phyloP scores from a whole-genome alignment of 2,113 vertebrate species.

The Poicephalus gulielmi region DNA sequence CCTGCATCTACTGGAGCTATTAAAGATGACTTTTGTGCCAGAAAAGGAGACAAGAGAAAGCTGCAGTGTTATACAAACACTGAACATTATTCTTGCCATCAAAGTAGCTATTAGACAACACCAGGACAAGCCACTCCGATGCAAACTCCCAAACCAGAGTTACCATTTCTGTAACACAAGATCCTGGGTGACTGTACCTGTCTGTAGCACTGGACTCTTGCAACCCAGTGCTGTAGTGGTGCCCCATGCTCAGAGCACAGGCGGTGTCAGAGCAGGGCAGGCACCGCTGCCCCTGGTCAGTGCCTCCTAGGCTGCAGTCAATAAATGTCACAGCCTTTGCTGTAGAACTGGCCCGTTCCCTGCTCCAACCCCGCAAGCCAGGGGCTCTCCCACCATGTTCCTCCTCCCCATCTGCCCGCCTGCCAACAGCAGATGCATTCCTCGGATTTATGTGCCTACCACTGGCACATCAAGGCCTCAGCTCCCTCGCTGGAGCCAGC shows the following conservation, averaged over 20 bases:
- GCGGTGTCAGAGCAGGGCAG: neutral
- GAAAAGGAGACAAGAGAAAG: neutral
- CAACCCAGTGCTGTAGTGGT: neutral
- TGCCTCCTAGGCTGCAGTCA: fast-evolving
- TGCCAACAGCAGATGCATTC: neutral
- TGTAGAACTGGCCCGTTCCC: fast-evolving
- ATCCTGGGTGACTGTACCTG: neutral
- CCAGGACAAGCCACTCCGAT: neutral
- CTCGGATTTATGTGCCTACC: neutral
- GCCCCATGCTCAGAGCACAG: neutral
- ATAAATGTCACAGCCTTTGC: neutral
- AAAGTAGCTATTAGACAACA: neutral
- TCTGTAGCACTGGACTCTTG: neutral
- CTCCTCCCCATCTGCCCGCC: neutral
- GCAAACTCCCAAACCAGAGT: neutral
- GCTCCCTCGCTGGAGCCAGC: neutral
- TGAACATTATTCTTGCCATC: neutral
- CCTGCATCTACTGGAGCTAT: neutral
- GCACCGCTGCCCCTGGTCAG: fast-evolving
- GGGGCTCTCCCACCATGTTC: neutral
- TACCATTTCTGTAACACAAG: neutral
- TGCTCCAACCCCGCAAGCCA: neutral
- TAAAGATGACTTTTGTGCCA: neutral
- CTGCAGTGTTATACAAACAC: neutral
- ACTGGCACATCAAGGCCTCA: fast-evolving